These are phyloP conservation scores for Silvanus unidentatus DNA, from an alignment of 2,888 invertebrate species.

Conservation along the genomic window DNA sequence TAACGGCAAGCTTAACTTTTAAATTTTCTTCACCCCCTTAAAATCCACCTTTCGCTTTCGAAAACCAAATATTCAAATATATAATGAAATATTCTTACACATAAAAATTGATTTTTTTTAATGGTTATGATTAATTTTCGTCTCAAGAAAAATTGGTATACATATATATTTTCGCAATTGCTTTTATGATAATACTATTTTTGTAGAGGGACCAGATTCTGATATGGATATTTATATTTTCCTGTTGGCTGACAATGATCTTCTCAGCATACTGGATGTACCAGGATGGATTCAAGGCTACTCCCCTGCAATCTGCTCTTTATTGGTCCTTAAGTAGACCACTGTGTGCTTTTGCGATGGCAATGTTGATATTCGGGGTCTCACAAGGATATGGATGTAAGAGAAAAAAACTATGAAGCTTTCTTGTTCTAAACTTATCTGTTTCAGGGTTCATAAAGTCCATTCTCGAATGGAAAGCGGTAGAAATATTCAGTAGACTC, in stretches of 20 bases:
- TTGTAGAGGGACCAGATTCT: conserved; percentile 27
- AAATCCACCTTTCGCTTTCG: too few species aligned
- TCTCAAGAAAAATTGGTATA: too few species aligned
- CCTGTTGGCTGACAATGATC: conserved; percentile 30
- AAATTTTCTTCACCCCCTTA: too few species aligned
- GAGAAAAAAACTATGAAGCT: too few species aligned
- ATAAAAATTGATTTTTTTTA: too few species aligned
- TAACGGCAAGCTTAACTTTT: too few species aligned
- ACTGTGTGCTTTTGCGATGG: conserved; percentile 40
- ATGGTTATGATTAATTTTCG: too few species aligned
- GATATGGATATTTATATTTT: conserved; percentile 33
- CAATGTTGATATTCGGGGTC: conserved; percentile 20
- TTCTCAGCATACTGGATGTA: conserved; percentile 21
- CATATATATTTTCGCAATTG: too few species aligned
- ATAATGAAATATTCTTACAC: too few species aligned
- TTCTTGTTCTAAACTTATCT: too few species aligned
- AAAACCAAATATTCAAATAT: too few species aligned
- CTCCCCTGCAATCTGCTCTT: conserved; percentile 39
- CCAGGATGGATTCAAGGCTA: neutral
- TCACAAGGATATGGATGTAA: conserved; percentile 12
- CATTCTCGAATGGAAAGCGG: conserved; percentile 7
- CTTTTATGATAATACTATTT: conserved; percentile 4
- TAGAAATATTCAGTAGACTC: conserved; percentile 8
- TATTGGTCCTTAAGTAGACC: conserved; percentile 44
- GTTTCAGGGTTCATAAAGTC: conserved; percentile 7